These are phyloP conservation scores for Pteria penguin DNA, from an alignment of 2,888 invertebrate genomes.

Conservation along the genomic window DNA sequence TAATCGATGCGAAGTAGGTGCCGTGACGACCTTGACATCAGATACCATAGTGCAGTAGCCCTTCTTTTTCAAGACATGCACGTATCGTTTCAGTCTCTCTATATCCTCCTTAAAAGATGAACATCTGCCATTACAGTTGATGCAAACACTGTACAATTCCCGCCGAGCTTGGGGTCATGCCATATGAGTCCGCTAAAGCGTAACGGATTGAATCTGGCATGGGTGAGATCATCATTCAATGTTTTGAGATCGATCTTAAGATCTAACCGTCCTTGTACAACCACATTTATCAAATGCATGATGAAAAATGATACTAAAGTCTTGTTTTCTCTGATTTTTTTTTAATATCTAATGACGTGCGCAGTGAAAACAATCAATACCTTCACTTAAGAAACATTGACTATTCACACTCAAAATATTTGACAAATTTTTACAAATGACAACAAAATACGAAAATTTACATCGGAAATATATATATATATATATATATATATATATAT, in stretches of 20 bases:
- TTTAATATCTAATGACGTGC: not conserved
- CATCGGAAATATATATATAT: too few relatives aligned
- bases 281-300: constrained; percentile 17
- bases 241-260: not conserved
- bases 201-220: constrained; percentile 6
- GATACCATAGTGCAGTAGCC: too few relatives aligned
- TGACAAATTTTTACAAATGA: too few relatives aligned
- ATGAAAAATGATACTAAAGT: not conserved
- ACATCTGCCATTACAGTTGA: constrained; percentile 13
- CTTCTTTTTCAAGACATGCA: not conserved
- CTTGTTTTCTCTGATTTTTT: not conserved
- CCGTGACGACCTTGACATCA: too few relatives aligned
- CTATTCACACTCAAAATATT: too few relatives aligned
- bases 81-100: not conserved
- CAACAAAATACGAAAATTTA: too few relatives aligned
- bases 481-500: too few relatives aligned
- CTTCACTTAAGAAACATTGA: not conserved
- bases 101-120: constrained; percentile 5
- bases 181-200: constrained; percentile 10
- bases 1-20: too few relatives aligned
- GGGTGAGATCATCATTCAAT: not conserved
- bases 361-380: not conserved
- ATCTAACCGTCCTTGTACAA: not conserved
- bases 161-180: constrained; percentile 19
- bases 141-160: constrained; percentile 20